A percentile compares a stretch with the other conserved stretches of the same genome.
Evolutionary conservation across 1,140 invertebrate species (phyloP).

Genomic region (Zaprionus tsacasi): DNA sequence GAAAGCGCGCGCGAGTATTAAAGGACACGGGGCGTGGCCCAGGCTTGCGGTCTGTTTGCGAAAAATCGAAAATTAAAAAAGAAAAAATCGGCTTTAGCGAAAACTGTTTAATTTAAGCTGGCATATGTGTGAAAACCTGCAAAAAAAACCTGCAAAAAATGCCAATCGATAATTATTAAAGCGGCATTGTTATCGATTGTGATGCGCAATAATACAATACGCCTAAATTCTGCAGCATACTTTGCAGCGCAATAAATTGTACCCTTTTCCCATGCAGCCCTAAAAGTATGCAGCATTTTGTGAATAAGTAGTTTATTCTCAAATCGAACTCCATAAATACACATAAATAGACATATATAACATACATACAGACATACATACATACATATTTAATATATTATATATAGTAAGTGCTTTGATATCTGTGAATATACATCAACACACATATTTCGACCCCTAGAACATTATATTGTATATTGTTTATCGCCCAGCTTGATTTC

Average conservation of each 20-base stretch:
- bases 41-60: neutral
- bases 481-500: neutral
- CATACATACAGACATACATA: neutral
- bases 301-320: conserved; percentile 3
- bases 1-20: no score
- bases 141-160: no score
- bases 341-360: neutral
- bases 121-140: no score
- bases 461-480: neutral
- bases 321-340: neutral
- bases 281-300: neutral
- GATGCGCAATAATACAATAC: no score
- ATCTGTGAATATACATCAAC: neutral
- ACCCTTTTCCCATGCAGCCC: neutral
- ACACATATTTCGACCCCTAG: neutral
- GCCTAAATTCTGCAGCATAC: no score
- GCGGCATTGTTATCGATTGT: no score
- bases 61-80: neutral
- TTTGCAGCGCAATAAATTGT: neutral
- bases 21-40: no score
- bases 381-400: neutral
- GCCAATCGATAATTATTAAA: no score
- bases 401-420: neutral
- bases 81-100: no score
- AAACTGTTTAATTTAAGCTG: no score